Conservation (phyloP, 2,797 vertebrate species). For the Oreonectes daqikongensis region DNA sequence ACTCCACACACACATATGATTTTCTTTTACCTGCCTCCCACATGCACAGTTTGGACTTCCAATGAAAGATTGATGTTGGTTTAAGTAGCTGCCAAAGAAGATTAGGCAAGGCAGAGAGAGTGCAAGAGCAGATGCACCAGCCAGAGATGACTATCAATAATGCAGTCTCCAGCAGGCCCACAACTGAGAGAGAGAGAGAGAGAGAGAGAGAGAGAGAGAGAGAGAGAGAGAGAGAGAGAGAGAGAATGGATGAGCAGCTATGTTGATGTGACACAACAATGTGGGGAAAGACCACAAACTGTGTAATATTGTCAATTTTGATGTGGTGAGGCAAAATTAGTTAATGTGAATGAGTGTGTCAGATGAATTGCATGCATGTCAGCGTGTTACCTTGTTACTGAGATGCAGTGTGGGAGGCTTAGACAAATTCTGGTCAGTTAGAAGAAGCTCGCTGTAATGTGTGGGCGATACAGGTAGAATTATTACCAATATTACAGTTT, state of each 20-base stretch:
- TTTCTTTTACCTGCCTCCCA: constrained; percentile 50
- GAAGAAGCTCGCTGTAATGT: constrained; percentile 14
- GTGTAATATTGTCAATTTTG: constrained; percentile 39
- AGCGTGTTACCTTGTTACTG: constrained; percentile 51
- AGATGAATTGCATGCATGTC: constrained; percentile 52
- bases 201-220: constrained; percentile 24
- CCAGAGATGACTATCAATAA: constrained; percentile 81
- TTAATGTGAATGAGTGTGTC: constrained; percentile 5
- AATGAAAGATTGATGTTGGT: constrained; percentile 81
- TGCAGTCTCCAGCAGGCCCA: constrained; percentile 70
- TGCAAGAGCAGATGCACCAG: constrained; percentile 75
- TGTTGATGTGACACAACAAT: constrained; percentile 1
- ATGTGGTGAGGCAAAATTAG: not conserved
- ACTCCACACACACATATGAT: constrained; percentile 32
- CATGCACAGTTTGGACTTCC: constrained; percentile 54
- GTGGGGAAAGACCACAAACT: constrained; percentile 31
- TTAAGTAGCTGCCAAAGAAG: constrained; percentile 81
- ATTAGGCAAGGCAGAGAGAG: constrained; percentile 70
- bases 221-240: constrained; percentile 23
- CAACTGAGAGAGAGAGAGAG: constrained; percentile 51
- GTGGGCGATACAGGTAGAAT: constrained; percentile 30
- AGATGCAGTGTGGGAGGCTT: constrained; percentile 19
- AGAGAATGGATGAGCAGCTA: constrained; percentile 20
- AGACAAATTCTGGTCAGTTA: not conserved
- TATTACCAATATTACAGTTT: constrained; percentile 5